Base-by-base conservation (phyloP, 2,797 vertebrate species). In the Arnoldichthys spilopterus region DNA sequence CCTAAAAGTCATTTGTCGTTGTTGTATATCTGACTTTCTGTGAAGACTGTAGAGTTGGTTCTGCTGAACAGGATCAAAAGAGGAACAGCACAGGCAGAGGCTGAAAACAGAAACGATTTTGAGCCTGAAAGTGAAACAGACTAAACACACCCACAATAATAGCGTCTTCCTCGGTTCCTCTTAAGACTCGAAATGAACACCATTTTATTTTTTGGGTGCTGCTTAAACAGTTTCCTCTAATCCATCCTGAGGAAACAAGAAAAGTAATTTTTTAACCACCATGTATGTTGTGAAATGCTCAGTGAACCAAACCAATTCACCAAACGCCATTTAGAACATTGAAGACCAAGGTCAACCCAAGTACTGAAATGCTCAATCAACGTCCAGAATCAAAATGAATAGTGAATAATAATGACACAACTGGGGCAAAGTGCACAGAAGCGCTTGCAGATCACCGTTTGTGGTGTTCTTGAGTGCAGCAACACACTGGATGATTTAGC, bases 261-360 rank as follows among this genome's bases (percentile, higher is more conserved):
- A 66, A 40, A 5, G 3, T 22, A 30, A n/a, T 12, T 47, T 47
- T 66, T 1, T 9, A 67, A 24, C 15, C 15, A 15, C 22, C 47
- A 40, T n/a, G 30, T 24, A 43, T 51, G 6, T 20, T 49, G 9
- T 30, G 13, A 68, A 34, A 47, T 53, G 20, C 30, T 53, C 20
- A 2, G 16, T 22, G 45, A n/a, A 13, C 11, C 11, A 51, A 69
- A 69, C 24, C 53, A 20, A 18, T 13, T 70, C 22, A 34, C 47
- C 34, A 64, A 24, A 78, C 22, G 58, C 32, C 45, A 34, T 54
- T 28, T 28, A 26, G 34, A 37, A 61, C 63, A 13, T 62, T 67
- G 22, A 76, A 64, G 26, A 28, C 47, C 37, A 64, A 74, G 77
- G 71, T 85, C 68, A 75, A 76, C 74, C 67, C n/a, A 47, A 72